Evolutionary conservation across 1,140 invertebrate species (phyloP).

Genomic region (Solen grandis): DNA sequence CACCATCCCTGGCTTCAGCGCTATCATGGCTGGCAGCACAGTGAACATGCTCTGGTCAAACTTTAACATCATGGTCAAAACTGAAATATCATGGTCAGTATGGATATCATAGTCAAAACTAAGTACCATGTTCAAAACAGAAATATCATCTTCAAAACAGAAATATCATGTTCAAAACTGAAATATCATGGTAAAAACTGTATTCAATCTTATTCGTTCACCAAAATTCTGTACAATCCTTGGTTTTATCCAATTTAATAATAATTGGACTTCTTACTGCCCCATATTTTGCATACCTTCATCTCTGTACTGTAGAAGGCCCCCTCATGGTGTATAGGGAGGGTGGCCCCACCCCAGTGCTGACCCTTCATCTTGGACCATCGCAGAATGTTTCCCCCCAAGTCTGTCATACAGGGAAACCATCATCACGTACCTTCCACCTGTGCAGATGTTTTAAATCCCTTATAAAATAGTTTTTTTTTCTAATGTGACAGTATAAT

Average conservation of each 20-base stretch:
- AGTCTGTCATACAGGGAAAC: slow-evolving; percentile 77
- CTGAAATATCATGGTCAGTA: too few relatives aligned
- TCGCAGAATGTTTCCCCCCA: slow-evolving; percentile 74
- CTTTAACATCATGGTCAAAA: slow-evolving; percentile 65
- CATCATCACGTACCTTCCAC: slow-evolving; percentile 77
- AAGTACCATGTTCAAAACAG: too few relatives aligned
- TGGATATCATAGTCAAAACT: too few relatives aligned
- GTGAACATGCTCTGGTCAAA: slow-evolving; percentile 78
- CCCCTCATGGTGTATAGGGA: slow-evolving; percentile 78
- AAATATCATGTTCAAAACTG: too few relatives aligned
- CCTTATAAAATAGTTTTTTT: not conserved
- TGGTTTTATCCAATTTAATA: too few relatives aligned
- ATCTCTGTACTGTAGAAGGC: slow-evolving; percentile 77
- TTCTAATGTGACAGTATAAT: not conserved
- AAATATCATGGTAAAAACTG: too few relatives aligned
- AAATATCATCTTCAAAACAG: too few relatives aligned
- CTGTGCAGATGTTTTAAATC: slow-evolving; percentile 57
- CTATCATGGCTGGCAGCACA: slow-evolving; percentile 74
- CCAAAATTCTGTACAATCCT: too few relatives aligned
- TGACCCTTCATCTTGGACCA: slow-evolving; percentile 79
- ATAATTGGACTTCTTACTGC: too few relatives aligned
- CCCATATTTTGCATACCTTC: slow-evolving; percentile 73
- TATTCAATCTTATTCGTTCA: too few relatives aligned
- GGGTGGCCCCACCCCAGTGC: slow-evolving; percentile 77
- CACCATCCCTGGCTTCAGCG: slow-evolving; percentile 76